phyloP scores from a whole-genome alignment of 2,113 vertebrate genomes.

The Amblyopsis rosae region DNA sequence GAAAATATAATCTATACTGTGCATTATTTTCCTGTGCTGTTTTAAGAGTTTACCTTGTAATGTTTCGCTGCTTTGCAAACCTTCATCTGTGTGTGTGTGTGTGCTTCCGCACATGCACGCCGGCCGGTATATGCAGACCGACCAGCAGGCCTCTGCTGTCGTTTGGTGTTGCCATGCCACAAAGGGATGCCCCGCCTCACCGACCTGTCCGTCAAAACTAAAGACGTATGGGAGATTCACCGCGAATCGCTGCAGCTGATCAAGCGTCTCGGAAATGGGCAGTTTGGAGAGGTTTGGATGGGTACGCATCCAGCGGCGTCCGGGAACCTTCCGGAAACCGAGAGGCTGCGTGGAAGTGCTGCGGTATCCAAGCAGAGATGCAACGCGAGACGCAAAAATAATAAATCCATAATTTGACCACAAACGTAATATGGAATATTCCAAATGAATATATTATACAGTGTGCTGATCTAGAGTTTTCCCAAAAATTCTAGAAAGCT shows the following conservation, averaged over 20 bases:
- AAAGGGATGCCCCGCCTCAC: constrained; percentile 97
- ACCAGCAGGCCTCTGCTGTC: constrained; percentile 97
- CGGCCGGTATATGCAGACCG: constrained; percentile 82
- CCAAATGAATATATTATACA: constrained; percentile 2
- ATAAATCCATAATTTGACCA: constrained; percentile 11
- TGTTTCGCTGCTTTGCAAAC: not conserved
- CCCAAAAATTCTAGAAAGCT: not conserved
- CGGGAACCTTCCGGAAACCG: not conserved
- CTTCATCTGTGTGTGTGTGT: constrained; percentile 1
- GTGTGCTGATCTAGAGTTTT: constrained; percentile 21
- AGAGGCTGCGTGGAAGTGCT: not conserved
- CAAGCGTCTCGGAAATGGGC: constrained; percentile 97
- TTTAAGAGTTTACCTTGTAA: not conserved
- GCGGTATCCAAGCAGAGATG: constrained; percentile 19
- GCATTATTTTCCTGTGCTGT: not conserved
- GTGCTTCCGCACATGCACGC: not conserved
- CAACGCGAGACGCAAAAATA: constrained; percentile 19
- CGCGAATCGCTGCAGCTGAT: constrained; percentile 96
- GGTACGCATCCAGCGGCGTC: constrained; percentile 81
- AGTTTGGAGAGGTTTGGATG: constrained; percentile 99
- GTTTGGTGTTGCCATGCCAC: constrained; percentile 96
- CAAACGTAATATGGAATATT: not conserved
- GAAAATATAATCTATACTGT: not conserved
- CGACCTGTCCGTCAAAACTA: constrained; percentile 99
- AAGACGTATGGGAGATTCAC: constrained; percentile 99